Evolutionary conservation across 2,113 vertebrate species (phyloP), one percentile per base, ranked within the genome.

Genomic region (Mungos mungo): DNA sequence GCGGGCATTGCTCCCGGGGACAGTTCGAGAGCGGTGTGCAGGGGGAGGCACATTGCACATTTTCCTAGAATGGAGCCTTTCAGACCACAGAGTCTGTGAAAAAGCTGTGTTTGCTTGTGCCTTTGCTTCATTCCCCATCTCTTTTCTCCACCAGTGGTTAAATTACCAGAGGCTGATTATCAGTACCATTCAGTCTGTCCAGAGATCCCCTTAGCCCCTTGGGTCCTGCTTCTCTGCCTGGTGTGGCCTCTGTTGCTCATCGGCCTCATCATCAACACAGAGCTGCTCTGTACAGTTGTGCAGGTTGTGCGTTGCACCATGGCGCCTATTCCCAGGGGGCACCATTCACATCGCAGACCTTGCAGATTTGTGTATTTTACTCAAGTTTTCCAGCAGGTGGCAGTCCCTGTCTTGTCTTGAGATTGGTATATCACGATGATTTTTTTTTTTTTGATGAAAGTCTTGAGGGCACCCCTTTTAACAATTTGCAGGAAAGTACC

Each of bases 331-430:
- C 10, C 63, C 3, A 45, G 65, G 45, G 8, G 29, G 16, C 1
- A 5, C 21, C 3, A 0, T 52, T 52, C 19, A 1, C 4, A 3
- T 35, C 5, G 2, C 25, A 3, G 65, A 50, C 0, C 0, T 1
- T 41, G 77, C 2, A 18, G 96, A 65, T 1, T 3, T 54, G 74
- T 50, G 0, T 63, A 9, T 66, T 50, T 85, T 18, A n/a, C 33
- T 9, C 18, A 2, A 47, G 57, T 66, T 81, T 74, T 76, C 94
- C 94, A 94, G 91, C 52, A 94, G 91, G 31, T 95, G 96, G 95
- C 68, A 77, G 88, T 79, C 60, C 89, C 52, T 1, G 83, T 74
- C 83, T 94, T 35, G 57, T 66, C 41, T 5, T 41, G 41, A 69
- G 65, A 25, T 27, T 5, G 10, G 63, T n/a, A 0, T 38, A 2